phyloP scores from a whole-genome alignment of 2,888 invertebrate species.

The Sepioteuthis lessoniana region DNA sequence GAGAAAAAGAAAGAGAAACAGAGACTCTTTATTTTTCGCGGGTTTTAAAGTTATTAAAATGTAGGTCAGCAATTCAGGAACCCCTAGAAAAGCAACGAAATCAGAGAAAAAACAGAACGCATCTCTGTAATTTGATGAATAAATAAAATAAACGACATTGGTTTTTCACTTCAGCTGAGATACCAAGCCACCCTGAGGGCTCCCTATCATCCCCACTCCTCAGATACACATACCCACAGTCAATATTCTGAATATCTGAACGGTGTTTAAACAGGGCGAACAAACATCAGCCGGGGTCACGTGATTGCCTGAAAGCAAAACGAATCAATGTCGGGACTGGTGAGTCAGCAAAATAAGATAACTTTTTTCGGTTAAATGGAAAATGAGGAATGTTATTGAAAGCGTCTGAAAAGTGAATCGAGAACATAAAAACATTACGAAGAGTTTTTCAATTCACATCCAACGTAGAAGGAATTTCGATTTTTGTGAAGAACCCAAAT shows the following conservation, averaged over 20 bases:
- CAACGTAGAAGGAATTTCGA: background rate
- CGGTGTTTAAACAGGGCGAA: background rate
- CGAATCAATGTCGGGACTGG: background rate
- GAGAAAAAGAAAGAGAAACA: background rate
- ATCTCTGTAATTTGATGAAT: background rate
- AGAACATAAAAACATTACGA: background rate
- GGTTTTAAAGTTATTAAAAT: too few species aligned
- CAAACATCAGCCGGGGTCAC: background rate
- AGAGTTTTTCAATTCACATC: background rate
- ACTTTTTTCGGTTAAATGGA: background rate
- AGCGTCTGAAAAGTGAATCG: background rate
- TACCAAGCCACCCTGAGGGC: background rate
- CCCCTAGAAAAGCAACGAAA: too few species aligned
- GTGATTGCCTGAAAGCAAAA: background rate
- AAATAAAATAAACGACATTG: background rate
- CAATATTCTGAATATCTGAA: conserved; percentile 1
- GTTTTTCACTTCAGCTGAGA: background rate
- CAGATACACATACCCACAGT: background rate
- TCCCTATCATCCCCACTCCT: background rate
- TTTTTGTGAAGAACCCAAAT: background rate
- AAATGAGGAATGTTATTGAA: background rate
- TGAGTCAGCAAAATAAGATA: background rate
- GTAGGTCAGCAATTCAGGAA: too few species aligned
- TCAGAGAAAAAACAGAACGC: background rate
- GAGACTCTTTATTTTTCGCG: background rate